Evolutionary conservation across 2,888 invertebrate genomes (phyloP).

Genomic region (Cryptus armator): DNA sequence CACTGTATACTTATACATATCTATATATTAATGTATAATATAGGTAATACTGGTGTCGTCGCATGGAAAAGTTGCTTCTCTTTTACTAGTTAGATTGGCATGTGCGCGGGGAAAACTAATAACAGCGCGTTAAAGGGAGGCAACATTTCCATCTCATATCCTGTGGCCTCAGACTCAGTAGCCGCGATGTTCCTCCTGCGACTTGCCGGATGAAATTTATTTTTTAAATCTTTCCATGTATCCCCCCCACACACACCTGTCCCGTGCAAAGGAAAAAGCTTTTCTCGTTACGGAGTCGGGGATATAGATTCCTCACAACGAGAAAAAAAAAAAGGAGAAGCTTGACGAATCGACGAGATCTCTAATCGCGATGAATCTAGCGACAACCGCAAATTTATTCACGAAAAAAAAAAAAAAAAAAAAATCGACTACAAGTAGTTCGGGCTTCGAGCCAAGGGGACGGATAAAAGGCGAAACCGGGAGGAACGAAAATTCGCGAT

Average conservation of each 20-base stretch:
- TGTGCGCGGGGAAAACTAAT: conserved; percentile 73
- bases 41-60: conserved; percentile 57
- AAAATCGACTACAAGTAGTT: conserved; percentile 19
- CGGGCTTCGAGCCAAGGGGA: background rate
- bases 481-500: conserved; percentile 59
- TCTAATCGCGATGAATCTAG: conserved; percentile 22
- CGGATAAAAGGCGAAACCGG: background rate
- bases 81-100: conserved; percentile 81
- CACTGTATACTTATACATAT: conserved; percentile 2
- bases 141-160: conserved; percentile 81
- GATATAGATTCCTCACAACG: background rate
- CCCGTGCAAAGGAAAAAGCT: background rate
- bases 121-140: conserved; percentile 63
- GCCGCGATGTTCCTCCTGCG: conserved; percentile 16
- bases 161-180: conserved; percentile 76
- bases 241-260: background rate
- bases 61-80: conserved; percentile 79
- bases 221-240: conserved; percentile 17
- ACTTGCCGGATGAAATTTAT: conserved; percentile 24
- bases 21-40: conserved; percentile 40
- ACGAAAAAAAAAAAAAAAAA: conserved; percentile 18
- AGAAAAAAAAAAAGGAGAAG: background rate
- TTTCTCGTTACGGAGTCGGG: conserved; percentile 22
- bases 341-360: conserved; percentile 24
- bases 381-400: conserved; percentile 53